Percentiles rank a stretch among this genome's conserved stretches.
phyloP scores from a whole-genome alignment of 2,113 vertebrate species.

The crab-eating macaque (Macaca fascicularis) region T2T-MFA8v1.1 NC_088375.1:137786501-137787000 shows the following conservation, averaged over 20 bases:
- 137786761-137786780: conserved; percentile 2
- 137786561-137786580: conserved; percentile 55
- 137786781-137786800: not conserved
- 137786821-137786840: not conserved
- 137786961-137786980: not conserved
- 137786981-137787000: not conserved
- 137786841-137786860: not conserved
- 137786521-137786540: conserved; percentile 44
- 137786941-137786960: not conserved
- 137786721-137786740: conserved; percentile 21
- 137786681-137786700: conserved; percentile 54
- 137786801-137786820: not conserved
- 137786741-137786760: conserved; percentile 49
- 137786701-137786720: conserved; percentile 52
- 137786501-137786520: conserved; percentile 60
- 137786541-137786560: conserved; percentile 32
- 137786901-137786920: conserved; percentile 26
- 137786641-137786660: conserved; percentile 56
- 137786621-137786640: conserved; percentile 55
- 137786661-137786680: conserved; percentile 11
- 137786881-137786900: not conserved
- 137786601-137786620: conserved; percentile 51
- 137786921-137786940: not conserved
- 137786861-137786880: not conserved
- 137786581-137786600: conserved; percentile 21